Evolutionary conservation across 2,888 invertebrate genomes (phyloP), one percentile per base, ranked within the genome.

Genomic region (Ischnura elegans): DNA sequence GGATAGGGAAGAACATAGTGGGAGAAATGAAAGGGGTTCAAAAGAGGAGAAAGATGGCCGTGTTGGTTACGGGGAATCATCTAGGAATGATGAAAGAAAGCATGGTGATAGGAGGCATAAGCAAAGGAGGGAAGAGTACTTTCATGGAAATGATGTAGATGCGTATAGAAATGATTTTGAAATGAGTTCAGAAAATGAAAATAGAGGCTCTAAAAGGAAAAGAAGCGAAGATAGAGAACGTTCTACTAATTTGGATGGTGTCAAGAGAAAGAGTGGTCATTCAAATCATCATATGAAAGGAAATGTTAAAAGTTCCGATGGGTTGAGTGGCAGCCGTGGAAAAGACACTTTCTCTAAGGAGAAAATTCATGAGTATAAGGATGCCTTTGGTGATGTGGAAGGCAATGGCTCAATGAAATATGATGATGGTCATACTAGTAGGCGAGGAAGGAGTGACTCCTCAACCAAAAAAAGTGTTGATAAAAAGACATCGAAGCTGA

Each of bases 1-100:
- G 86, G 93, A 93, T 93, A 93, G 87, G 51, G 93, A 94, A 76
- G 76, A 94, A 21, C 25, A 76, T 85, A 93, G 93, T 94, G 93
- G 87, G 84, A 87, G 93, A 93, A 93, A 93, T 93, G 94, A 55
- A 94, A 94, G 87, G 85, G 94, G 46, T 94, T 36, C 36, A 42
- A 90, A 90, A 16, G 87, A 87, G 25, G 87, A 87, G 19, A 61
- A 25, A n/a, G 43, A 90, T 61, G 61, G 61, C 2, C 55, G 36
- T 25, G 45, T 10, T n/a, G 25, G 25, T 13, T 66, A n/a, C n/a
- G 42, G 61, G 13, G 66, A 90, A 61, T 45, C 43, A 25, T 90
- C 90, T 25, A 90, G 61, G 13, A 51, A 90, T 90, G 90, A 90
- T 61, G 90, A 90, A 43, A 43, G 90, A 61, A 90, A 90, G 43